Evolutionary conservation across 1,140 invertebrate species (phyloP).

Genomic region (Chlorops oryzae): DNA sequence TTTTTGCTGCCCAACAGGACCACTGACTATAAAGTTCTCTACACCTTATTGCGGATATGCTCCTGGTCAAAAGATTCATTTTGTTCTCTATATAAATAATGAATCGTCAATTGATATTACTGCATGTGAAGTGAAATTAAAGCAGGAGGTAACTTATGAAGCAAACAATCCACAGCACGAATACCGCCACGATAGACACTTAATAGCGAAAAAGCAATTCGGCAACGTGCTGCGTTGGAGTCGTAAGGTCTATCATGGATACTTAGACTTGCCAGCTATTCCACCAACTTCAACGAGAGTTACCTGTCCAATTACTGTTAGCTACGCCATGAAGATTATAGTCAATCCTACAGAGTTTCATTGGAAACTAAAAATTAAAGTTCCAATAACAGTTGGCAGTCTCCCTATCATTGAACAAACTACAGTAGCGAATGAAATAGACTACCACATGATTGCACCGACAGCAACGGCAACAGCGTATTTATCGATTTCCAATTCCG

Average conservation of each 20-base stretch:
- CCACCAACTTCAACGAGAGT: slow-evolving; percentile 65
- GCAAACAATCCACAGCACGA: slow-evolving; percentile 54
- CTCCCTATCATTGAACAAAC: slow-evolving; percentile 49
- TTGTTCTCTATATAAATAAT: slow-evolving; percentile 44
- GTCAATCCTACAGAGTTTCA: slow-evolving; percentile 48
- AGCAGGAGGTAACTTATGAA: slow-evolving; percentile 48
- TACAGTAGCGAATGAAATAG: neutral
- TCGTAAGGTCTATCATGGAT: slow-evolving; percentile 40
- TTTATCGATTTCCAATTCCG: slow-evolving; percentile 38
- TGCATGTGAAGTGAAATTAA: slow-evolving; percentile 50
- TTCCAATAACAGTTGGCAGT: slow-evolving; percentile 55
- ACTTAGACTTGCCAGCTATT: slow-evolving; percentile 59
- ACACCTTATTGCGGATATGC: slow-evolving; percentile 46
- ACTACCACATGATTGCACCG: slow-evolving; percentile 9
- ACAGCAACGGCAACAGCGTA: slow-evolving; percentile 14
- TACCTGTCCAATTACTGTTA: slow-evolving; percentile 63
- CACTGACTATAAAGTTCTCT: slow-evolving; percentile 41
- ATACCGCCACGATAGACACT: slow-evolving; percentile 54
- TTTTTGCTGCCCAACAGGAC: slow-evolving; percentile 43
- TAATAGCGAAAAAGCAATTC: slow-evolving; percentile 52
- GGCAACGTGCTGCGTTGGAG: slow-evolving; percentile 53
- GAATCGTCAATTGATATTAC: slow-evolving; percentile 53
- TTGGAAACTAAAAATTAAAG: slow-evolving; percentile 51
- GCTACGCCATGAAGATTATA: slow-evolving; percentile 61
- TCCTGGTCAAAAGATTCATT: slow-evolving; percentile 42